Evolutionary conservation across 2,888 invertebrate species (phyloP).

Genomic region (Amphimallon solstitiale): DNA sequence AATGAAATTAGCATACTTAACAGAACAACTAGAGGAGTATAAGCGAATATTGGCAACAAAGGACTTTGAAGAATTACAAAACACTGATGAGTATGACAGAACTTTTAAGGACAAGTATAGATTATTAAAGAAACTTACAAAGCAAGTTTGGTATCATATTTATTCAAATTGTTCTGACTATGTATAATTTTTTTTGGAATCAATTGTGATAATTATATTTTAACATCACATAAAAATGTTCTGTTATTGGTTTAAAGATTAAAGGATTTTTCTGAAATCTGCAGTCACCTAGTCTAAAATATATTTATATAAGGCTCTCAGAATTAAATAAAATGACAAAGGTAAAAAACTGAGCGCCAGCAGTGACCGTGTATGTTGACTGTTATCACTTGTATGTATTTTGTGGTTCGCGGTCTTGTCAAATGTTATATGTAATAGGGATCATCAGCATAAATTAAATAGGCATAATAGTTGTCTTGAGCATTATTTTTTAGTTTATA

Average conservation of each 20-base stretch:
- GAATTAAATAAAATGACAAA: not conserved
- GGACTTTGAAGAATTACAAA: slow-evolving; percentile 44
- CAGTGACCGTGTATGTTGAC: too few relatives aligned
- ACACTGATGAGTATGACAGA: slow-evolving; percentile 52
- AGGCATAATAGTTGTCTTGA: too few relatives aligned
- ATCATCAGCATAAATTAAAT: too few relatives aligned
- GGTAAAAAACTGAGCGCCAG: too few relatives aligned
- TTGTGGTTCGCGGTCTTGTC: too few relatives aligned
- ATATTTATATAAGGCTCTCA: too few relatives aligned
- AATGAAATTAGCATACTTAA: slow-evolving; percentile 55
- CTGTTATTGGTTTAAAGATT: too few relatives aligned
- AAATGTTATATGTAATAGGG: too few relatives aligned
- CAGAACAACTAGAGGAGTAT: slow-evolving; percentile 52
- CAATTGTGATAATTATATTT: not conserved
- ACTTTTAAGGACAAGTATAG: slow-evolving; percentile 53
- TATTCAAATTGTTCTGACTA: slow-evolving; percentile 27
- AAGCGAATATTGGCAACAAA: slow-evolving; percentile 47
- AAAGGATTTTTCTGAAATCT: too few relatives aligned
- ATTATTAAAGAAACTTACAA: slow-evolving; percentile 53
- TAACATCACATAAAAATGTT: not conserved
- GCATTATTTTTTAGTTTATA: too few relatives aligned
- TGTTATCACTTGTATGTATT: too few relatives aligned
- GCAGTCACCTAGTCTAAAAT: too few relatives aligned
- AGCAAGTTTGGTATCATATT: slow-evolving; percentile 48
- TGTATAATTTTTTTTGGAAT: not conserved